phyloP scores from a whole-genome alignment of 1,140 invertebrate genomes.

The Centruroides vittatus region DNA sequence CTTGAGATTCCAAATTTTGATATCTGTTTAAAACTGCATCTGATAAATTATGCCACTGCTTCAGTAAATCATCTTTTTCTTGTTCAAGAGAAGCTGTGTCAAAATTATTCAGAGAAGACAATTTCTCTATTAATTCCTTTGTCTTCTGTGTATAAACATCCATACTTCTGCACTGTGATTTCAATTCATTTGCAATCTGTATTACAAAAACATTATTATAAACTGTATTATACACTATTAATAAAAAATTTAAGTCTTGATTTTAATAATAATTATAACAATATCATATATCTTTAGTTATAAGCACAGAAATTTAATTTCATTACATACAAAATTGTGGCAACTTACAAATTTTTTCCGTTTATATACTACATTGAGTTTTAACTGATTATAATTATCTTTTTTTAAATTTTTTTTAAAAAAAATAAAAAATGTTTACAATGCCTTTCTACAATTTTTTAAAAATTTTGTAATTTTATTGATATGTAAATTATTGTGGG shows the following conservation, averaged over 20 bases:
- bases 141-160: slow-evolving; percentile 32
- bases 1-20: slow-evolving; percentile 68
- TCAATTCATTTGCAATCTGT: slow-evolving; percentile 9
- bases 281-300: no score
- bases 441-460: no score
- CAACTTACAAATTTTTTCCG: no score
- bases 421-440: no score
- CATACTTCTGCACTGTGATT: slow-evolving; percentile 5
- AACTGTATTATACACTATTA: background rate
- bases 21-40: slow-evolving; percentile 50
- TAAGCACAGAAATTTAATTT: no score
- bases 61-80: slow-evolving; percentile 29
- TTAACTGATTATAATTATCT: no score
- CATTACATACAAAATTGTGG: no score
- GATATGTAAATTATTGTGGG: no score
- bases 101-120: slow-evolving; percentile 57
- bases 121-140: slow-evolving; percentile 50
- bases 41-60: slow-evolving; percentile 57
- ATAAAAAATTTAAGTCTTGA: background rate
- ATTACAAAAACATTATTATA: background rate
- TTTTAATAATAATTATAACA: no score
- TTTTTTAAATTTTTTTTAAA: no score
- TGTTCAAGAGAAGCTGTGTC: slow-evolving; percentile 34
- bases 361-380: no score
- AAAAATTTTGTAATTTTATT: no score